Conservation (phyloP, 2,797 vertebrate species). For the Chromis chromis region DNA sequence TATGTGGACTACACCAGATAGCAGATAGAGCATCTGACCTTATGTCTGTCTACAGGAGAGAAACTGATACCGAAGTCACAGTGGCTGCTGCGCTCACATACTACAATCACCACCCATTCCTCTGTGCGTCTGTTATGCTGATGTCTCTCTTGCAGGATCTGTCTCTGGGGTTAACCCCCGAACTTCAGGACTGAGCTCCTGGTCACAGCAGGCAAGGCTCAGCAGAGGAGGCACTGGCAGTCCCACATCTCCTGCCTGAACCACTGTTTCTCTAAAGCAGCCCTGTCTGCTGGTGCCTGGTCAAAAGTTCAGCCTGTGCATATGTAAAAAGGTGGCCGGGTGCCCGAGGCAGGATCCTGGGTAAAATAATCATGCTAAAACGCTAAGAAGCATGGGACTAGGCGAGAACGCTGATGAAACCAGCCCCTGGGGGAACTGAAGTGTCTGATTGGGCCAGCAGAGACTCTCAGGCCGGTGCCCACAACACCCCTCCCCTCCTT, state of each 20-base stretch:
- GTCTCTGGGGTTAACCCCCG: constrained; percentile 66
- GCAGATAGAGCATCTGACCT: constrained; percentile 91
- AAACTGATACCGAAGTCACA: constrained; percentile 45
- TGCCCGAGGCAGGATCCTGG: constrained; percentile 96
- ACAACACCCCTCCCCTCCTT: constrained; percentile 45
- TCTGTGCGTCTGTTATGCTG: constrained; percentile 58
- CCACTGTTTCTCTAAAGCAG: constrained; percentile 89
- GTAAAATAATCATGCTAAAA: constrained; percentile 93
- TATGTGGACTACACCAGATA: constrained; percentile 80
- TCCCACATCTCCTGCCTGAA: constrained; percentile 83
- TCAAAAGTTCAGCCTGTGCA: constrained; percentile 99
- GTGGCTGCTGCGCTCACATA: constrained; percentile 29
- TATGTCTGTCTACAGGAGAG: constrained; percentile 85
- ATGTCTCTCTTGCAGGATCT: constrained; percentile 47
- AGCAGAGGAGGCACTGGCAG: constrained; percentile 89
- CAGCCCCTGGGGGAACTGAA: constrained; percentile 63
- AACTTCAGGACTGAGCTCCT: constrained; percentile 57
- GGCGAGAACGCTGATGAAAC: constrained; percentile 70
- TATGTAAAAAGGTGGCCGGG: constrained; percentile 99
- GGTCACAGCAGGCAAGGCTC: constrained; percentile 77
- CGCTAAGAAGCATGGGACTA: constrained; percentile 77
- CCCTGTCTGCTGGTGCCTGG: constrained; percentile 92
- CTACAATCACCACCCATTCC: constrained; percentile 10
- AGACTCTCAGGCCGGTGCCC: constrained; percentile 68
- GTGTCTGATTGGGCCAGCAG: constrained; percentile 76